Conservation (phyloP, 2,797 vertebrate species). For the Neosilurus hyrtlii region DNA sequence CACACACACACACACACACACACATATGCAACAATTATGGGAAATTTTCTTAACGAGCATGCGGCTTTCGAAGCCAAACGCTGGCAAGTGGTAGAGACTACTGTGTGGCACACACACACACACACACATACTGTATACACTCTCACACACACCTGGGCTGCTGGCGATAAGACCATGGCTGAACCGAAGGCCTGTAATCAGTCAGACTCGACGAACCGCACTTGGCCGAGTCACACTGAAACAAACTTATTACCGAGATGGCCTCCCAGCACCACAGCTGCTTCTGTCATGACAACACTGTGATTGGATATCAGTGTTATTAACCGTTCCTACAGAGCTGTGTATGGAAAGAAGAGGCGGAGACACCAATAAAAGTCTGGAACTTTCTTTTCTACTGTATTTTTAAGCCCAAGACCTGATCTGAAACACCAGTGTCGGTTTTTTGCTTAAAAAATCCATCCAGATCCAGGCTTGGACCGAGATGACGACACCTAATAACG, state of each 20-base stretch:
- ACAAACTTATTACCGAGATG: conserved; percentile 22
- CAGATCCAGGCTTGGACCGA: neutral
- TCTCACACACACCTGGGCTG: conserved; percentile 8
- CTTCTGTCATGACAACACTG: neutral
- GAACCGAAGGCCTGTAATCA: conserved; percentile 13
- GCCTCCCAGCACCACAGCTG: neutral
- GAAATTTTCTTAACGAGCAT: conserved; percentile 14
- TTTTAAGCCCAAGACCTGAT: neutral
- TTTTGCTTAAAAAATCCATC: neutral
- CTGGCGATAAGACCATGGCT: conserved; percentile 17
- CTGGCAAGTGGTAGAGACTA: neutral
- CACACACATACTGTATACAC: neutral
- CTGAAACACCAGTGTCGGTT: neutral
- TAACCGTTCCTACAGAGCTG: neutral
- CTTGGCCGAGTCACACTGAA: neutral
- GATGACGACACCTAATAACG: neutral
- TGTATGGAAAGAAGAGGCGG: neutral
- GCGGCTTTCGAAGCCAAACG: neutral
- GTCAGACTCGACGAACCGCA: neutral
- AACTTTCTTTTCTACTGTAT: neutral
- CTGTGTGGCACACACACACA: conserved; percentile 11
- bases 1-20: neutral
- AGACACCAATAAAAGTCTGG: neutral
- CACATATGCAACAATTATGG: neutral
- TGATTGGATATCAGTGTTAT: neutral